Conservation (phyloP, 1,140 invertebrate species). For the Hormaphis cornu region DNA sequence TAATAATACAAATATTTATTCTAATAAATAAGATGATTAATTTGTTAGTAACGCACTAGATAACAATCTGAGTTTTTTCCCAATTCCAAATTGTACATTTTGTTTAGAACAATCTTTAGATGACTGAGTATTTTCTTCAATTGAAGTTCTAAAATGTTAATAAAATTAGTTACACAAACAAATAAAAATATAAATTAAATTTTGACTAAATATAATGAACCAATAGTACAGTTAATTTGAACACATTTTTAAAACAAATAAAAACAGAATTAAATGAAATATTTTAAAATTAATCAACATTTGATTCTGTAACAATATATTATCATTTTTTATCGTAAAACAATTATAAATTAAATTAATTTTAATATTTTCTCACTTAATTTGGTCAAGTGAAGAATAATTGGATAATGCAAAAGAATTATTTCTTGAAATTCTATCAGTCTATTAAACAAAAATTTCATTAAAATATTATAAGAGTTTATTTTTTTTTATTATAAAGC, state of each 20-base stretch:
- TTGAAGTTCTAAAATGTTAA: slow-evolving; percentile 21
- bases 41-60: slow-evolving; percentile 32
- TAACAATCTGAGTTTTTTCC: slow-evolving; percentile 37
- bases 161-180: not conserved
- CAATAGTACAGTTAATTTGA: too few species aligned
- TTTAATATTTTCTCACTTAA: slow-evolving; percentile 8
- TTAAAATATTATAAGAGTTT: too few species aligned
- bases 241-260: not conserved
- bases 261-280: not conserved
- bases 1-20: too few species aligned
- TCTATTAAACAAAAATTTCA: not conserved
- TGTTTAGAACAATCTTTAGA: slow-evolving; percentile 21
- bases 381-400: slow-evolving; percentile 5
- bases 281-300: too few species aligned
- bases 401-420: slow-evolving; percentile 7
- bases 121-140: slow-evolving; percentile 1
- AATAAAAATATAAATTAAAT: not conserved
- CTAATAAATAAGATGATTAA: slow-evolving; percentile 18
- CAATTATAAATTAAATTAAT: not conserved
- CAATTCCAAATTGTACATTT: slow-evolving; percentile 36
- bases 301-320: too few species aligned
- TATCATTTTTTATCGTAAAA: too few species aligned
- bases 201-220: too few species aligned
- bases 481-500: too few species aligned
- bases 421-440: not conserved